Percentiles rank a stretch among this genome's conserved stretches.
These are phyloP conservation scores for Orchestes rusci DNA, from an alignment of 2,888 invertebrate species.

Conservation along the genomic window DNA sequence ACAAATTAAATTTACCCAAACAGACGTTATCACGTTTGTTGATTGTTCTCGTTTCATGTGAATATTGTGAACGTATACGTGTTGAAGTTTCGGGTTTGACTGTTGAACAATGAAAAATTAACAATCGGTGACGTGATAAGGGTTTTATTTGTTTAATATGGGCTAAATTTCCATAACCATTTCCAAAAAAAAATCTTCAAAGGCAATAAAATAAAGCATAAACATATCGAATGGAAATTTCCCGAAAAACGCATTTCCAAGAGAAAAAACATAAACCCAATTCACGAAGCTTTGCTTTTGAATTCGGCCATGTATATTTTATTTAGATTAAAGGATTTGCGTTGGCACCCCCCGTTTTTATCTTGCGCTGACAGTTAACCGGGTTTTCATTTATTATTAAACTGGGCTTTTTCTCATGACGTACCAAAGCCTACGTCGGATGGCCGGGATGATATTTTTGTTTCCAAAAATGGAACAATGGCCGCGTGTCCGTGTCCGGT, in stretches of 20 bases:
- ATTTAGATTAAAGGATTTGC: conserved; percentile 24
- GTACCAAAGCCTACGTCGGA: conserved; percentile 16
- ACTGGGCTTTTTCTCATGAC: conserved; percentile 15
- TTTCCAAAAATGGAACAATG: conserved; percentile 9
- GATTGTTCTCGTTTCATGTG: too few species aligned
- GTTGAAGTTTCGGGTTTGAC: too few species aligned
- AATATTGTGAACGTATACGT: too few species aligned
- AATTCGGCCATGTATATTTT: conserved; percentile 21
- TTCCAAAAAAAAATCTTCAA: not conserved
- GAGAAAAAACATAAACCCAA: too few species aligned
- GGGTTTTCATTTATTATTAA: conserved; percentile 24
- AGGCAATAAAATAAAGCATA: not conserved
- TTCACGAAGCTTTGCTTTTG: conserved; percentile 13
- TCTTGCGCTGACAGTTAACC: conserved; percentile 22
- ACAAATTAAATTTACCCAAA: too few species aligned
- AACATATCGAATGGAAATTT: too few species aligned
- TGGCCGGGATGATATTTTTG: conserved; percentile 13
- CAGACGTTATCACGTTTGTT: too few species aligned
- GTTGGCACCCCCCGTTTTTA: conserved; percentile 21
- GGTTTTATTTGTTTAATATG: too few species aligned
- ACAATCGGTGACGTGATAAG: too few species aligned
- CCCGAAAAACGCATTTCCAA: too few species aligned
- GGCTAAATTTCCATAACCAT: too few species aligned
- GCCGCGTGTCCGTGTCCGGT: not conserved
- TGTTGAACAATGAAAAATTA: too few species aligned